Evolutionary conservation across 2,113 vertebrate species (phyloP), one percentile per base, ranked within the genome.

Genomic region (Toxotes chatareus): DNA sequence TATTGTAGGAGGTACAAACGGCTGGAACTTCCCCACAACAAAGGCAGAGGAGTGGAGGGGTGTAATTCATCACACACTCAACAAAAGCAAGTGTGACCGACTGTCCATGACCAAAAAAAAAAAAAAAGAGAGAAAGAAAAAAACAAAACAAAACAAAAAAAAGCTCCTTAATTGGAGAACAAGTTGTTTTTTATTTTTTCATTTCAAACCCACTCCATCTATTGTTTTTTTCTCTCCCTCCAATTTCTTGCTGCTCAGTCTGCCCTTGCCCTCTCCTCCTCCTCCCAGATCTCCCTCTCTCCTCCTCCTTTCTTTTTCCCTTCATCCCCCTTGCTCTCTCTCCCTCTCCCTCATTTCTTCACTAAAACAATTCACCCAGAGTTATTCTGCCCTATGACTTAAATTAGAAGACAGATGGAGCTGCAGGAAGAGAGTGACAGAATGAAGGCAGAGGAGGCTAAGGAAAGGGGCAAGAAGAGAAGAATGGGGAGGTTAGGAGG

Each of bases 51-150:
- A 88, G 84, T 59, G 88, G 87, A 89, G 88, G 91, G 87, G 74
- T 84, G 91, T 86, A 92, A 94, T 93, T 92, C 92, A 93, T 93
- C 91, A 93, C 87, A 91, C 83, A 67, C 87, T 91, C 90, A 87
- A 93, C 93, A 92, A 93, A 90, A 92, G 89, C 89, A 84, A 88
- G 92, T 86, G 91, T 90, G 89, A 92, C 90, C 89, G 90, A 94
- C 93, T 93, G 92, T 89, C 93, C 91, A 86, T 93, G 94, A 94
- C 93, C 85, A 86, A 83, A 83, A 84, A 83, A 92, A n/a, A n/a
- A n/a, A n/a, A 27, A 27, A 27, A 27, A 27, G 27, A 27, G 27
- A 27, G 27, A 27, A 27, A 27, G 27, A 27, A 27, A 27, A 27
- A 27, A 27, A 27, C 27, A 27, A 27, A 27, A 93, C 90, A 86